A percentile compares a stretch with the other conserved stretches of the same genome.
Evolutionary conservation across 2,888 invertebrate genomes (phyloP).

Genomic region (Leptinotarsa peninsularis): DNA sequence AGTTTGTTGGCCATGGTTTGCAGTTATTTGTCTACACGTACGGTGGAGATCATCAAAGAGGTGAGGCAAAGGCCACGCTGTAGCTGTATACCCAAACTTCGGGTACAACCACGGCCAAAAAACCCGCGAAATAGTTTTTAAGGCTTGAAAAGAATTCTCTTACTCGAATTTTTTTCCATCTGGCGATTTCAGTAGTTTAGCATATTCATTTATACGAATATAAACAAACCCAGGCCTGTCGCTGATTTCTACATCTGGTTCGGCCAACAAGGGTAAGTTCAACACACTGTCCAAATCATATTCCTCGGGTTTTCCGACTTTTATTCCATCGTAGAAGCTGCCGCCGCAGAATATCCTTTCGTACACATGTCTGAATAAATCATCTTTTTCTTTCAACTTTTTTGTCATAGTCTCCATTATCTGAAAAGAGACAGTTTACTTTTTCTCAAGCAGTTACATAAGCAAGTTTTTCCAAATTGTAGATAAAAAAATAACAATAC

Average conservation of each 20-base stretch:
- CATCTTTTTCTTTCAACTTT: constrained; percentile 57
- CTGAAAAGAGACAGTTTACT: constrained; percentile 42
- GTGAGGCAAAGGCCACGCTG: no score
- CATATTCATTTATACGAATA: constrained; percentile 59
- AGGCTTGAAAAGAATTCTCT: neutral
- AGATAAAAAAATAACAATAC: no score
- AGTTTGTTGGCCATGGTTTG: no score
- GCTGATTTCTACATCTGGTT: constrained; percentile 57
- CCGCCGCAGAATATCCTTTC: constrained; percentile 68
- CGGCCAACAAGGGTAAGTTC: constrained; percentile 67
- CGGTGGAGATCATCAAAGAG: no score
- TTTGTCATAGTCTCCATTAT: constrained; percentile 52
- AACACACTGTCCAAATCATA: constrained; percentile 74
- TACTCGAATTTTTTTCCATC: constrained; percentile 41
- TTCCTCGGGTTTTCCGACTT: constrained; percentile 72
- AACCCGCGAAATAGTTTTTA: no score
- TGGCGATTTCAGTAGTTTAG: constrained; percentile 3
- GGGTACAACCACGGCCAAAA: no score
- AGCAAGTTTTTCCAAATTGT: no score
- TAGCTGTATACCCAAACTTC: no score
- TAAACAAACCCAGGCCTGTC: constrained; percentile 67
- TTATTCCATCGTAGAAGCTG: constrained; percentile 73
- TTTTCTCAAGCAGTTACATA: no score
- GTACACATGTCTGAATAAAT: constrained; percentile 59
- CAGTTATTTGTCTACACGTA: no score